Evolutionary conservation across 2,888 invertebrate genomes (phyloP).

Genomic region (Drosophila falleni): DNA sequence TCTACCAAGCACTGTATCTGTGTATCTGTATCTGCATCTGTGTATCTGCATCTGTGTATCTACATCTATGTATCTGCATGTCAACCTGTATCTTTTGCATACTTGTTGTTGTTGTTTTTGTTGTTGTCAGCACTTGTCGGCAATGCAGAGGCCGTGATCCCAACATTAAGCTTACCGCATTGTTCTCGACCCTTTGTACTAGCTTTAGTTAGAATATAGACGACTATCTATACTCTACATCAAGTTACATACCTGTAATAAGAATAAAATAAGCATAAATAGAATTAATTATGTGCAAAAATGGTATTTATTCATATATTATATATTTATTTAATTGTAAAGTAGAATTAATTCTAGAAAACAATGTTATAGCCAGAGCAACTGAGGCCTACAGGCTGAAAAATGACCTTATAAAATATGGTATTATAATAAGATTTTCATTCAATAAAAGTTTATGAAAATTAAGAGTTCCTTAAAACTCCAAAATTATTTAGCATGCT

Average conservation of each 20-base stretch:
- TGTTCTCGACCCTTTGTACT: slow-evolving; percentile 25
- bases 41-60: not conserved
- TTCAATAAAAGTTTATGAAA: no score
- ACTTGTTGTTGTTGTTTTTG: not conserved
- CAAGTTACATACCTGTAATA: slow-evolving; percentile 57
- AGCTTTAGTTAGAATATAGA: not conserved
- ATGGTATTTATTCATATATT: no score
- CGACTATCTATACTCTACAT: slow-evolving; percentile 13
- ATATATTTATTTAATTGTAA: no score
- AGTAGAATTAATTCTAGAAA: no score
- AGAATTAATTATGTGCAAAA: not conserved
- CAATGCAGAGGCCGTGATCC: slow-evolving; percentile 49
- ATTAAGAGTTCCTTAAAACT: no score
- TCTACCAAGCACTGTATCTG: slow-evolving; percentile 14
- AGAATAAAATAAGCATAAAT: slow-evolving; percentile 3
- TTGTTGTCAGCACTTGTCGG: slow-evolving; percentile 32
- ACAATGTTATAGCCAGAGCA: no score
- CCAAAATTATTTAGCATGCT: no score
- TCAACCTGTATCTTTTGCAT: slow-evolving; percentile 18
- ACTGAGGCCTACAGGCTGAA: no score
- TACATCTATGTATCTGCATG: slow-evolving; percentile 15
- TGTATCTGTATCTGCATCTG: not conserved
- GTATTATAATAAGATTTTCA: no score
- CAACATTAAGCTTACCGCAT: slow-evolving; percentile 53
- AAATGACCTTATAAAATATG: no score